These are phyloP conservation scores for Cynodonichthys magdalenae DNA, from an alignment of 2,797 vertebrate species.

Conservation along the genomic window DNA sequence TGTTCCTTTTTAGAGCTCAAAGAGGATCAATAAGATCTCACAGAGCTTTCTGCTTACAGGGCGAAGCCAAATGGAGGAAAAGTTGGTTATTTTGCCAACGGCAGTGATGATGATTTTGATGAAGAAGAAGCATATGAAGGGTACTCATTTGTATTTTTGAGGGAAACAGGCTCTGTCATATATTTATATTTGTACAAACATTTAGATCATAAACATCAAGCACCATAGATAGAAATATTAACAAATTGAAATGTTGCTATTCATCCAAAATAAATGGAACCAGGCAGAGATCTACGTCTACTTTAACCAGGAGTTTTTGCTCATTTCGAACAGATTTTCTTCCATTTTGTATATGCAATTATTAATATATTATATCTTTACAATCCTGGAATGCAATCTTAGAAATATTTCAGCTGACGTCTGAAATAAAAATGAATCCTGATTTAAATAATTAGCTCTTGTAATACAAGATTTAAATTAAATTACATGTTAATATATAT, in stretches of 20 bases:
- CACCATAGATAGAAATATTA: conserved; percentile 78
- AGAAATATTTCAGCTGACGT: conserved; percentile 1
- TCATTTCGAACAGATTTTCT: conserved; percentile 29
- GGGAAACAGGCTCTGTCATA: conserved; percentile 72
- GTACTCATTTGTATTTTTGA: conserved; percentile 51
- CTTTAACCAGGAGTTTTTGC: conserved; percentile 38
- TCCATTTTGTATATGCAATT: conserved; percentile 18
- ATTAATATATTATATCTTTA: conserved; percentile 12
- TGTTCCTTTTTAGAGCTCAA: conserved; percentile 15
- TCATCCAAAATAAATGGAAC: conserved; percentile 69
- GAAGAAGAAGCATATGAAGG: conserved; percentile 75
- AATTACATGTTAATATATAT: background rate
- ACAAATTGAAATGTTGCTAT: conserved; percentile 66
- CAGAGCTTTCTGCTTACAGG: conserved; percentile 36
- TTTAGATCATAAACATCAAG: conserved; percentile 83
- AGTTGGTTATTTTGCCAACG: conserved; percentile 3
- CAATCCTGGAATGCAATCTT: background rate
- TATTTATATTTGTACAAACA: conserved; percentile 84
- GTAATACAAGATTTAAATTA: conserved; percentile 15
- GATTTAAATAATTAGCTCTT: conserved; percentile 32
- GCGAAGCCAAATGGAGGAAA: conserved; percentile 25
- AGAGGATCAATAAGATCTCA: conserved; percentile 27
- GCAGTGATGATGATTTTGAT: conserved; percentile 31
- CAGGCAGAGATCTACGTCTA: conserved; percentile 76
- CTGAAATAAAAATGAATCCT: conserved; percentile 4